Evolutionary conservation across 2,797 vertebrate species (phyloP).

Genomic region (Lacerta bilineata): DNA sequence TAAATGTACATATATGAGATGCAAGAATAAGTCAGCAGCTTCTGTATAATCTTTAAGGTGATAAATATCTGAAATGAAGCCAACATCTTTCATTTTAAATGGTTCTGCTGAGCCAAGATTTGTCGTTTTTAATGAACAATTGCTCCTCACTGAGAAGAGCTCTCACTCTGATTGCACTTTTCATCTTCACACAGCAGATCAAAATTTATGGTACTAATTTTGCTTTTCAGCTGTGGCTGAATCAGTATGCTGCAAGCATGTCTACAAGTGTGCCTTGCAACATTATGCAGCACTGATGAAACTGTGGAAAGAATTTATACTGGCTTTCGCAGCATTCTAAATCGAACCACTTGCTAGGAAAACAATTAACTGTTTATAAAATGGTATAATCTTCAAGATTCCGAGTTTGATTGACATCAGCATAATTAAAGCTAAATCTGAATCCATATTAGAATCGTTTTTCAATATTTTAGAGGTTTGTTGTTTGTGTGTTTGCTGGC

Average conservation of each 20-base stretch:
- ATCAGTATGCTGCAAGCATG: not conserved
- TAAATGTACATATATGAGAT: conserved; percentile 15
- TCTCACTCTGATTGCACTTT: not conserved
- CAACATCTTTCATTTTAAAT: conserved; percentile 35
- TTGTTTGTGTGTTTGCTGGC: too few relatives aligned
- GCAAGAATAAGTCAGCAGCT: conserved; percentile 55
- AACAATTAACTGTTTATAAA: conserved; percentile 12
- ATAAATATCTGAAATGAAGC: conserved; percentile 23
- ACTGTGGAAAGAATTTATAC: not conserved
- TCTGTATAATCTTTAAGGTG: conserved; percentile 66
- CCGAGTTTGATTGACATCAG: not conserved
- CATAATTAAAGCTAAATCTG: conserved; percentile 7
- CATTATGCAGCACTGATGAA: not conserved
- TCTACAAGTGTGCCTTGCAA: not conserved
- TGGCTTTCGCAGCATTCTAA: not conserved
- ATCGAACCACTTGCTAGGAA: not conserved
- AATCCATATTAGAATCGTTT: too few relatives aligned
- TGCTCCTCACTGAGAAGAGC: conserved; percentile 1
- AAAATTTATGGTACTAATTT: not conserved
- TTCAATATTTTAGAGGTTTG: too few relatives aligned
- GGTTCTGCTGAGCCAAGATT: conserved; percentile 4
- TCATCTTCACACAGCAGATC: not conserved
- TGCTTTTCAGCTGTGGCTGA: not conserved
- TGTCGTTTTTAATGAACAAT: conserved; percentile 39
- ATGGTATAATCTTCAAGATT: conserved; percentile 52